These are phyloP conservation scores for Tetragnatha montana DNA, from an alignment of 2,888 invertebrate species.

Conservation along the genomic window DNA sequence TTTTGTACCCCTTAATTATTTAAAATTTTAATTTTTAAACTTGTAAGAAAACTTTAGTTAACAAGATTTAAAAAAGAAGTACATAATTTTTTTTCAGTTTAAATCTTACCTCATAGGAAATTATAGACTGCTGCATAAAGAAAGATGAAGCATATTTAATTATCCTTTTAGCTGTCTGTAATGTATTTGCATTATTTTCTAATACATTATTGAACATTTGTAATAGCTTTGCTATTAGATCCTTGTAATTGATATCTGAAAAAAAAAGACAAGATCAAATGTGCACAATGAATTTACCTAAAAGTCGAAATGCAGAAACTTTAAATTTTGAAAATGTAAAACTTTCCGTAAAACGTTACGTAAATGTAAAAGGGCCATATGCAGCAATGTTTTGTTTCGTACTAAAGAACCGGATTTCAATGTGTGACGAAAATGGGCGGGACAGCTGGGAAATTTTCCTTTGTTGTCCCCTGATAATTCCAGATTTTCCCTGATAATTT, in stretches of 20 bases:
- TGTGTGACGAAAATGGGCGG: no score
- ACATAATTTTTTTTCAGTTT: background rate
- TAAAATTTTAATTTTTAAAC: no score
- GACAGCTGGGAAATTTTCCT: no score
- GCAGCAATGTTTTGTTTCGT: no score
- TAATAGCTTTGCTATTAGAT: constrained; percentile 25
- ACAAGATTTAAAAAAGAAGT: background rate
- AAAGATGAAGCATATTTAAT: constrained; percentile 40
- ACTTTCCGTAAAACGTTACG: no score
- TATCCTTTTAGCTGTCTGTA: constrained; percentile 49
- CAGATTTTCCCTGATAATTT: no score
- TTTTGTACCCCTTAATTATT: no score
- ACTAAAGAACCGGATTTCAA: no score
- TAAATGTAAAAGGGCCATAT: no score
- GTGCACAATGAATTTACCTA: background rate
- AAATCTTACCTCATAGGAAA: constrained; percentile 38
- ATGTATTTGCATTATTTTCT: background rate
- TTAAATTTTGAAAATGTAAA: background rate
- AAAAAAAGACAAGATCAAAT: background rate
- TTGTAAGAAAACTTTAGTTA: background rate
- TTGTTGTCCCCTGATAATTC: no score
- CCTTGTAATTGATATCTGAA: constrained; percentile 40
- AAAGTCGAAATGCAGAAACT: background rate
- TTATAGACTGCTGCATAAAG: constrained; percentile 33
- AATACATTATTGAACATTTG: constrained; percentile 31